A percentile compares a stretch with the other conserved stretches of the same genome.
These are phyloP conservation scores for Atta cephalotes DNA, from an alignment of 1,140 invertebrate species.

Conservation along the genomic window DNA sequence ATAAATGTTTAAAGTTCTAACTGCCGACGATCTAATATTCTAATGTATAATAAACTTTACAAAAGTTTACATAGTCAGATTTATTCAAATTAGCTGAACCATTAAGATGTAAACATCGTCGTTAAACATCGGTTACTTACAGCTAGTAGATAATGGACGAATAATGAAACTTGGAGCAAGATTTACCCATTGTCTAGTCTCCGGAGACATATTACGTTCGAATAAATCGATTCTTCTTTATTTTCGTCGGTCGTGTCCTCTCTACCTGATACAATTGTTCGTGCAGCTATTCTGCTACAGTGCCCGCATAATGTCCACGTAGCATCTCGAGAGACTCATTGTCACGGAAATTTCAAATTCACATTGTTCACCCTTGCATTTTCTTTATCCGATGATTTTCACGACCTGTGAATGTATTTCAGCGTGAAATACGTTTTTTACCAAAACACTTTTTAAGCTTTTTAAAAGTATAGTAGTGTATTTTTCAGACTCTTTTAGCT, in stretches of 20 bases:
- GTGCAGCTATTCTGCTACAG: slow-evolving; percentile 17
- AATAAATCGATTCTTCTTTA: slow-evolving; percentile 62
- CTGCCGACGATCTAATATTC: not conserved
- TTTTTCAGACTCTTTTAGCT: not conserved
- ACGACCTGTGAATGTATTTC: not conserved
- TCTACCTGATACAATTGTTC: slow-evolving; percentile 4
- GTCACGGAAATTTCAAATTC: slow-evolving; percentile 45
- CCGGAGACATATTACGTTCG: slow-evolving; percentile 46
- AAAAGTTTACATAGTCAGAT: slow-evolving; percentile 22
- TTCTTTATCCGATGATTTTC: not conserved
- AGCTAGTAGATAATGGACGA: slow-evolving; percentile 63
- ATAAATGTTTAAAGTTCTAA: not conserved
- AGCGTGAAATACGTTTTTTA: not conserved
- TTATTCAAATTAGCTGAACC: slow-evolving; percentile 64
- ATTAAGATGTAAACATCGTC: slow-evolving; percentile 73
- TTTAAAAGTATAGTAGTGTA: not conserved
- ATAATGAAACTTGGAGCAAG: slow-evolving; percentile 71
- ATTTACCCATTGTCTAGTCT: slow-evolving; percentile 65
- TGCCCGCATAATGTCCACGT: not conserved
- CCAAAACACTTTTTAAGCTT: not conserved
- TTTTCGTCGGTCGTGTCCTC: slow-evolving; percentile 3
- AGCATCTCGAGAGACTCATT: slow-evolving; percentile 17
- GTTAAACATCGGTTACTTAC: slow-evolving; percentile 73
- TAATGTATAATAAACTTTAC: not conserved
- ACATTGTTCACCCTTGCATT: not conserved